Conservation (phyloP, 2,888 invertebrate genomes). For the Tryphoninae sp. region DNA sequence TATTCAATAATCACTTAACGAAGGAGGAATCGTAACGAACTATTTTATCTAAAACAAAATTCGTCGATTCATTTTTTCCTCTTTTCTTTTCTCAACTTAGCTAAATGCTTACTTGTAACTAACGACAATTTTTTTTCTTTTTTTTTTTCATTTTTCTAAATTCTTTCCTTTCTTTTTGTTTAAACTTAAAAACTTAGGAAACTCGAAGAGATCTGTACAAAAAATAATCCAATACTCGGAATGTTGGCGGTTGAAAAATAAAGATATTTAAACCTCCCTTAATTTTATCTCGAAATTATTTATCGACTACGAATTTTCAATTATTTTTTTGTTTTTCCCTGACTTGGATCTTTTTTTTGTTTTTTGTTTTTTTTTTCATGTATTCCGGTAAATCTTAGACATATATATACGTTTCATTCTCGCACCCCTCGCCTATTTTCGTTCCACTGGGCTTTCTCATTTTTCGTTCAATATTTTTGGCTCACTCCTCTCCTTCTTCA, state of each 20-base stretch:
- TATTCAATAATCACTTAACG: constrained; percentile 24
- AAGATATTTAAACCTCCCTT: constrained; percentile 44
- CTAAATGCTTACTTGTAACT: constrained; percentile 53
- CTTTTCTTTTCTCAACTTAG: constrained; percentile 8
- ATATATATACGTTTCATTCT: constrained; percentile 35
- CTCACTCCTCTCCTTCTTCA: constrained; percentile 27
- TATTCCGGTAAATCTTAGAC: constrained; percentile 18
- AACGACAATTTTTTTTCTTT: constrained; percentile 31
- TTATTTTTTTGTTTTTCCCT: not conserved
- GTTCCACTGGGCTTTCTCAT: constrained; percentile 22
- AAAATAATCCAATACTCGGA: constrained; percentile 50
- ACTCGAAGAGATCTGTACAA: constrained; percentile 31
- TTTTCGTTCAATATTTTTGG: constrained; percentile 21
- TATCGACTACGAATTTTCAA: constrained; percentile 12
- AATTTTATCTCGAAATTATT: constrained; percentile 49
- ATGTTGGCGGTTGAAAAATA: constrained; percentile 28
- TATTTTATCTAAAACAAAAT: constrained; percentile 1
- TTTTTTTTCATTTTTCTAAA: constrained; percentile 20
- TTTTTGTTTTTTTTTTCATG: constrained; percentile 35
- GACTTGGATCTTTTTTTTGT: constrained; percentile 4
- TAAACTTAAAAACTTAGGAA: constrained; percentile 36
- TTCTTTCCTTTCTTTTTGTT: not conserved
- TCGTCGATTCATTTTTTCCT: not conserved
- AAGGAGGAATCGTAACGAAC: constrained; percentile 15
- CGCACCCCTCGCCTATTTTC: constrained; percentile 48